Evolutionary conservation across 2,888 invertebrate species (phyloP).

Genomic region (Acronicta aceris): DNA sequence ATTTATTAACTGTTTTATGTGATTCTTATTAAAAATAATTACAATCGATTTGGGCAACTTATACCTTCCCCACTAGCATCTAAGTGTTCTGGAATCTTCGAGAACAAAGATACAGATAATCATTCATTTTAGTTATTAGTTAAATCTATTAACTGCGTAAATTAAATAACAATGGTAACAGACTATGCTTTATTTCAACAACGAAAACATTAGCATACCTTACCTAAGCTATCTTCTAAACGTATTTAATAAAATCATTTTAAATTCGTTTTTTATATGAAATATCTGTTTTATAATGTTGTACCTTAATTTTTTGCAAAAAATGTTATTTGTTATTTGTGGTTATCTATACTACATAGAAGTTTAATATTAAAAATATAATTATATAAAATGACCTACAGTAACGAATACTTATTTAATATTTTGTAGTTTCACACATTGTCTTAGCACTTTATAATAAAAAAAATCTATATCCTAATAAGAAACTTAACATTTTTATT

Average conservation of each 20-base stretch:
- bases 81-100: no score
- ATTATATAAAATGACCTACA: neutral
- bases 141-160: neutral
- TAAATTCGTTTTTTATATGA: neutral
- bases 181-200: neutral
- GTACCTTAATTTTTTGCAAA: neutral
- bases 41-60: no score
- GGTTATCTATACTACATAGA: neutral
- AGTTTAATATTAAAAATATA: neutral
- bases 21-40: no score
- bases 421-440: neutral
- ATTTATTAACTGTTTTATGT: no score
- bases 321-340: neutral
- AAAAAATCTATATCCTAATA: neutral
- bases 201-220: neutral
- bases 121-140: no score
- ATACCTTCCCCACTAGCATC: no score
- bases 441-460: conserved; percentile 1
- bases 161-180: conserved; percentile 1
- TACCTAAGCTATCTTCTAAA: neutral
- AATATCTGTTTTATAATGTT: neutral
- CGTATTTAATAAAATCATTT: neutral
- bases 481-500: neutral
- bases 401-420: neutral
- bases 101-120: no score